phyloP scores from a whole-genome alignment of 2,797 vertebrate genomes.

The Lutjanus campechanus region DNA sequence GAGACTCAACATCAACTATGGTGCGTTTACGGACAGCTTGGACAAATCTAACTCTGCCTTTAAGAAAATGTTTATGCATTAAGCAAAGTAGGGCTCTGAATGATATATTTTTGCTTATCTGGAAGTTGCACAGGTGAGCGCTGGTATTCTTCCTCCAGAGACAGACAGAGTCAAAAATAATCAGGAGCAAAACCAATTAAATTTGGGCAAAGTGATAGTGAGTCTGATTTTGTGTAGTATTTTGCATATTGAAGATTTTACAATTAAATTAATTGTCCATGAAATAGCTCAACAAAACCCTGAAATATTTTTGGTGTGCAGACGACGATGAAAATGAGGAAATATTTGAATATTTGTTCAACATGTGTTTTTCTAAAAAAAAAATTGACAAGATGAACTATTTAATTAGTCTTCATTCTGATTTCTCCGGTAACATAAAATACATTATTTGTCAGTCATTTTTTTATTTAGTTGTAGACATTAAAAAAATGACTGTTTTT shows the following conservation, averaged over 20 bases:
- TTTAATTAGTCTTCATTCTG: neutral
- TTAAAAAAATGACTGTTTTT: too few relatives aligned
- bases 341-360: neutral
- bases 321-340: neutral
- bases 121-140: neutral
- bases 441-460: neutral
- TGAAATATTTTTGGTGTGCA: neutral
- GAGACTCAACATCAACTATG: too few relatives aligned
- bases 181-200: neutral
- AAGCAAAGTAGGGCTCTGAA: too few relatives aligned
- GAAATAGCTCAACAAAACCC: neutral
- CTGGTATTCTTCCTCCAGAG: neutral
- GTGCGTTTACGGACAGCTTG: too few relatives aligned
- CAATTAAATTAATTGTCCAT: neutral
- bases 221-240: neutral
- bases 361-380: neutral
- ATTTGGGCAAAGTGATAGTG: neutral
- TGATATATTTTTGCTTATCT: too few relatives aligned
- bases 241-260: neutral
- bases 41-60: too few relatives aligned
- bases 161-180: neutral
- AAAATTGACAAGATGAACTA: neutral
- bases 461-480: neutral
- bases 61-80: too few relatives aligned
- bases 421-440: neutral